These are phyloP conservation scores for Anhinga rufa DNA, from an alignment of 2,113 vertebrate species.

Conservation along the genomic window DNA sequence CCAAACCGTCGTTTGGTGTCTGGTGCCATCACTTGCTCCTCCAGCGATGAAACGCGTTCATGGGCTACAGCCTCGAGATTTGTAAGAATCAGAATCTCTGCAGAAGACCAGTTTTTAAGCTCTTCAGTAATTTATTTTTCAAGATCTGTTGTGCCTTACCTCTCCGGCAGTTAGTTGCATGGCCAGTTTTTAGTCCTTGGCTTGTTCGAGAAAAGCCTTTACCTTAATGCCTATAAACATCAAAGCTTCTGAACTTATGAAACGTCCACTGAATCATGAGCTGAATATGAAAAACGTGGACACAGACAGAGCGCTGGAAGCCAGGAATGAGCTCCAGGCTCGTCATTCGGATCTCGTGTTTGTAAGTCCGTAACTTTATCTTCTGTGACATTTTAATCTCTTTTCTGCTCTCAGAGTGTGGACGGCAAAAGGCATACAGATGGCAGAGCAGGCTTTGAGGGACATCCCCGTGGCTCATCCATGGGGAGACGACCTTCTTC, in stretches of 20 bases:
- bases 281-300: neutral
- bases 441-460: neutral
- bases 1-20: neutral
- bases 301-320: neutral
- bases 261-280: neutral
- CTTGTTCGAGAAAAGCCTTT: neutral
- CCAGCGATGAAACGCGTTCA: neutral
- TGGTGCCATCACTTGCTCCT: neutral
- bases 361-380: neutral
- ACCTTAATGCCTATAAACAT: neutral
- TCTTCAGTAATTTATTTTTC: neutral
- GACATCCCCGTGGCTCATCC: neutral
- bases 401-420: neutral
- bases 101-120: neutral
- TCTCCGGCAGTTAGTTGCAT: neutral
- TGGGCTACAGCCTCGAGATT: neutral
- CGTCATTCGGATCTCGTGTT: accelerated
- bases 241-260: neutral
- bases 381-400: neutral
- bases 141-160: neutral
- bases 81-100: neutral
- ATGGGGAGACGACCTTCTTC: neutral
- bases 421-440: neutral
- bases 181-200: neutral
- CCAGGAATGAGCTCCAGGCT: neutral